Evolutionary conservation across 2,888 invertebrate genomes (phyloP).

Genomic region (Tridacna crocea): DNA sequence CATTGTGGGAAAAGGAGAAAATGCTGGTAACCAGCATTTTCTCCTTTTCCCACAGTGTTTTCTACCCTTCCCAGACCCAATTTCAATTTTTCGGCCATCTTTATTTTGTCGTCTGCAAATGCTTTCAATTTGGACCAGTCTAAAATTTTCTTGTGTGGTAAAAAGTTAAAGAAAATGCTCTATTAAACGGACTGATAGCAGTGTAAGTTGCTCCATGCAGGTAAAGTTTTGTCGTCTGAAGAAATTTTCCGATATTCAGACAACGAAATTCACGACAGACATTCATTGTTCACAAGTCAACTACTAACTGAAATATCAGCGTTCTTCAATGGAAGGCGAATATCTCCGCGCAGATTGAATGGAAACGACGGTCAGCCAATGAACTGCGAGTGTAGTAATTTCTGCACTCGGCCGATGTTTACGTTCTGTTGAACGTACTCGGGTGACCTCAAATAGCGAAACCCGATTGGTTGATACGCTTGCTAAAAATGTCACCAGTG

Average conservation of each 20-base stretch:
- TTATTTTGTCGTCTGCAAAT: too few species aligned
- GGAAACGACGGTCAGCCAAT: constrained; percentile 5
- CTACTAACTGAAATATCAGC: not conserved
- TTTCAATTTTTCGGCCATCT: too few species aligned
- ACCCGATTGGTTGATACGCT: constrained; percentile 29
- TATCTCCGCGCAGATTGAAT: constrained; percentile 11
- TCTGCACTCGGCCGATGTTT: constrained; percentile 24
- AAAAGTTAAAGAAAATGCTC: too few species aligned
- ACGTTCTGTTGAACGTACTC: constrained; percentile 22
- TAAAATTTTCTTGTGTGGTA: too few species aligned
- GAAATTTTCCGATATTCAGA: too few species aligned
- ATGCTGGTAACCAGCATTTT: not conserved
- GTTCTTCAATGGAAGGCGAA: constrained; percentile 1
- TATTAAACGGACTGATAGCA: too few species aligned
- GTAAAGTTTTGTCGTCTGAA: too few species aligned
- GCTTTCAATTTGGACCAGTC: too few species aligned
- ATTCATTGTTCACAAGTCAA: too few species aligned
- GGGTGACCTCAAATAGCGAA: constrained; percentile 14
- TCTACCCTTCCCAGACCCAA: not conserved
- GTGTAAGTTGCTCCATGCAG: too few species aligned
- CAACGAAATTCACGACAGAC: too few species aligned
- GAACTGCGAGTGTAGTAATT: constrained; percentile 6
- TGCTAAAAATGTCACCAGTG: constrained; percentile 7
- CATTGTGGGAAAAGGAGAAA: not conserved
- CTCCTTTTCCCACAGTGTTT: not conserved